Percentiles rank a stretch among this genome's conserved stretches.
Evolutionary conservation across 2,888 invertebrate species (phyloP).

Genomic region (Xestoiulus laeticollis): DNA sequence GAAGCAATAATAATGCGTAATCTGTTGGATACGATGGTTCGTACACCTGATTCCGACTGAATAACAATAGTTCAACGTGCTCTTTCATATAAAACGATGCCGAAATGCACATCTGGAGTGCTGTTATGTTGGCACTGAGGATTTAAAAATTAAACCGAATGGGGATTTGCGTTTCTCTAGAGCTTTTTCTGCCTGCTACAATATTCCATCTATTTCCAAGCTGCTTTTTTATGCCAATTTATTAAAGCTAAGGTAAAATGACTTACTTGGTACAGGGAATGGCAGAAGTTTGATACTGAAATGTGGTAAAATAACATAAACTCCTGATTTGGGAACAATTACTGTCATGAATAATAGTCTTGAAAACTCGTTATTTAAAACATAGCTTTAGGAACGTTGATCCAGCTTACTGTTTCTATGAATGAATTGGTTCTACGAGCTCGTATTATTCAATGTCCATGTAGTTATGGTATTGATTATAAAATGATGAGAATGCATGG

Average conservation of each 20-base stretch:
- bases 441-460: too few species aligned
- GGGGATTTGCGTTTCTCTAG: background rate
- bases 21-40: background rate
- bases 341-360: too few species aligned
- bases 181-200: background rate
- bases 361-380: too few species aligned
- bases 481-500: too few species aligned
- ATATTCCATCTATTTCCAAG: background rate
- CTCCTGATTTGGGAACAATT: too few species aligned
- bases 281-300: too few species aligned
- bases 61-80: slow-evolving; percentile 26
- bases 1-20: slow-evolving; percentile 14
- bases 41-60: background rate
- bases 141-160: slow-evolving; percentile 26
- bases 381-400: too few species aligned
- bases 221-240: background rate
- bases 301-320: too few species aligned
- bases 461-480: too few species aligned
- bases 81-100: slow-evolving; percentile 3
- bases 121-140: background rate
- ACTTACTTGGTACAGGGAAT: background rate
- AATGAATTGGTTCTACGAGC: too few species aligned
- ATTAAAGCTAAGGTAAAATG: slow-evolving; percentile 17
- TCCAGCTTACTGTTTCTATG: too few species aligned
- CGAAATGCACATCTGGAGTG: background rate